phyloP scores from a whole-genome alignment of 2,888 invertebrate genomes.

The Habrosyne pyritoides region DNA sequence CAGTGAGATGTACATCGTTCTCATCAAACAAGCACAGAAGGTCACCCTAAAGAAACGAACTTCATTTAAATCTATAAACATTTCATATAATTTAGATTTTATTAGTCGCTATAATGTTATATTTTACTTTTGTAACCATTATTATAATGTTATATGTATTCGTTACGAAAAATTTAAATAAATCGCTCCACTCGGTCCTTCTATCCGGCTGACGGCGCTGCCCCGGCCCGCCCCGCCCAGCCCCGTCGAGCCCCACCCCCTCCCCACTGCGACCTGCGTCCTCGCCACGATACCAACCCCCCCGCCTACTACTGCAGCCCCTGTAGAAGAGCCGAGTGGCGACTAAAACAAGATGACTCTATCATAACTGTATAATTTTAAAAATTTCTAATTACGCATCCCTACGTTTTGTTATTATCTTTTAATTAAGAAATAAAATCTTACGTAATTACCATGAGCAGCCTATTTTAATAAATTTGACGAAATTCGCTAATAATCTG shows the following conservation, averaged over 20 bases:
- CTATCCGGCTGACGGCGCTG: slow-evolving; percentile 23
- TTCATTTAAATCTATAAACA: slow-evolving; percentile 82
- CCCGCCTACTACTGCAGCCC: slow-evolving; percentile 20
- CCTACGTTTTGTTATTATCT: slow-evolving; percentile 83
- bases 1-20: slow-evolving; percentile 68
- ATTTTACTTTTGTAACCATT: slow-evolving; percentile 83
- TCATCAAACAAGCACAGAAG: slow-evolving; percentile 77
- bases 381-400: slow-evolving; percentile 83
- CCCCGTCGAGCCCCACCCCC: slow-evolving; percentile 8
- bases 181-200: slow-evolving; percentile 59
- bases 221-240: slow-evolving; percentile 18
- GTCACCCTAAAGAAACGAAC: slow-evolving; percentile 80
- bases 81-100: slow-evolving; percentile 84
- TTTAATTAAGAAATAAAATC: slow-evolving; percentile 84
- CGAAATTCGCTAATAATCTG: slow-evolving; percentile 79
- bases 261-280: slow-evolving; percentile 15
- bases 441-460: slow-evolving; percentile 82
- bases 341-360: slow-evolving; percentile 73
- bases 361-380: slow-evolving; percentile 84
- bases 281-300: slow-evolving; percentile 8
- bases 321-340: slow-evolving; percentile 56
- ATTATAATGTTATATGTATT: slow-evolving; percentile 83
- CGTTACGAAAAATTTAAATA: slow-evolving; percentile 79
- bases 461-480: slow-evolving; percentile 82
- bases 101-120: slow-evolving; percentile 83